Conservation (phyloP, 23 tunicate species). For the Oikopleura albicans region DNA sequence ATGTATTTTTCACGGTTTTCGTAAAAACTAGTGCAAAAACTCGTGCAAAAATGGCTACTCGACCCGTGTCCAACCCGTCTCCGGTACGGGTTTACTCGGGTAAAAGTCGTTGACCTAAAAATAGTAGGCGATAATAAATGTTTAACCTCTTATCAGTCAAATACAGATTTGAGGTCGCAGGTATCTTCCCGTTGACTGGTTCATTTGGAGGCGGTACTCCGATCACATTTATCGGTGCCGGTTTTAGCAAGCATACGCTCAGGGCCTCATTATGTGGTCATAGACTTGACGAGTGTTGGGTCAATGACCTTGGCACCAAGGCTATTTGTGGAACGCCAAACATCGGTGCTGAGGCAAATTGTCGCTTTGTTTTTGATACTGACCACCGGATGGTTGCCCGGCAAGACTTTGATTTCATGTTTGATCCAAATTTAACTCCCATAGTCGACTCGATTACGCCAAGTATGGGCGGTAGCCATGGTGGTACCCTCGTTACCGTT, state of each 20-base stretch:
- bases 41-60: too few species aligned
- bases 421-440: not conserved
- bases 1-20: not conserved
- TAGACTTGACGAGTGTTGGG: not conserved
- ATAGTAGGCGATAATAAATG: too few species aligned
- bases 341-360: not conserved
- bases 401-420: not conserved
- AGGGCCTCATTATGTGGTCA: not conserved
- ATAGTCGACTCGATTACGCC: not conserved
- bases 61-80: too few species aligned
- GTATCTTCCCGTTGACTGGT: not conserved
- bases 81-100: too few species aligned
- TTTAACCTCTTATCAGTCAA: too few species aligned
- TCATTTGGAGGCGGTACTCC: not conserved
- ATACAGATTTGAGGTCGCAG: too few species aligned
- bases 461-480: not conserved
- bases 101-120: too few species aligned
- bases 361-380: not conserved
- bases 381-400: not conserved
- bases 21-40: not conserved
- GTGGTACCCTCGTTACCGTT: not conserved
- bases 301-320: not conserved
- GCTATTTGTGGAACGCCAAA: not conserved
- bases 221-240: not conserved
- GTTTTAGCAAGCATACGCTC: not conserved